phyloP scores from a whole-genome alignment of 2,888 invertebrate genomes.

The Archips xylosteana region DNA sequence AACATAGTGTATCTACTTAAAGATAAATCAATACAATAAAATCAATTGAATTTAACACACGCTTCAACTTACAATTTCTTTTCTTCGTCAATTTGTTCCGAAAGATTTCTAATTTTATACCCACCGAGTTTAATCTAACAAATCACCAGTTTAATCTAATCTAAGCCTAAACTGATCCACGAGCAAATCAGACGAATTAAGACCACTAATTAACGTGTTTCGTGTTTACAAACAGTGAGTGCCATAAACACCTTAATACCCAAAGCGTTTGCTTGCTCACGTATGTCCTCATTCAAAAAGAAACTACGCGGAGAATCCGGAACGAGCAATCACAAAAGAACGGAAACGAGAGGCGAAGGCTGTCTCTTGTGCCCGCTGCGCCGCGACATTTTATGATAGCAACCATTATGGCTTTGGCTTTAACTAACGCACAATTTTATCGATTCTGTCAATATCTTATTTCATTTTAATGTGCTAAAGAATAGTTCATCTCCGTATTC shows the following conservation, averaged over 20 bases:
- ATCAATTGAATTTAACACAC: neutral
- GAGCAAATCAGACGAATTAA: neutral
- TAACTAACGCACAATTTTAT: conserved; percentile 13
- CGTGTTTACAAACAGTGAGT: conserved; percentile 29
- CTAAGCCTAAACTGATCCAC: neutral
- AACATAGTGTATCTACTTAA: too few relatives aligned
- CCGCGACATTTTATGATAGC: conserved; percentile 27
- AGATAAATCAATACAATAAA: neutral
- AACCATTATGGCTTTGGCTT: conserved; percentile 27
- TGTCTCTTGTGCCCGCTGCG: conserved; percentile 28
- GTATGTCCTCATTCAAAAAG: conserved; percentile 39
- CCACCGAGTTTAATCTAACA: neutral
- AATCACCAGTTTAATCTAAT: too few relatives aligned
- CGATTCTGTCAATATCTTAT: conserved; percentile 2
- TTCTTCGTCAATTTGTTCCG: neutral
- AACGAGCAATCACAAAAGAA: conserved; percentile 43
- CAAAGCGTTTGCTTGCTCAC: conserved; percentile 41
- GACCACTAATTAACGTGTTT: conserved; percentile 29
- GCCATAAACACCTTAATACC: conserved; percentile 40
- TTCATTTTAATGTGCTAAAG: neutral
- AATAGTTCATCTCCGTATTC: too few relatives aligned
- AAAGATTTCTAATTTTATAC: neutral
- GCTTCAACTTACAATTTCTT: neutral
- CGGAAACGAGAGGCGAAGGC: conserved; percentile 44
- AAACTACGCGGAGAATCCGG: conserved; percentile 40